Conservation (phyloP, 1,140 invertebrate species). For the Ips nitidus region DNA sequence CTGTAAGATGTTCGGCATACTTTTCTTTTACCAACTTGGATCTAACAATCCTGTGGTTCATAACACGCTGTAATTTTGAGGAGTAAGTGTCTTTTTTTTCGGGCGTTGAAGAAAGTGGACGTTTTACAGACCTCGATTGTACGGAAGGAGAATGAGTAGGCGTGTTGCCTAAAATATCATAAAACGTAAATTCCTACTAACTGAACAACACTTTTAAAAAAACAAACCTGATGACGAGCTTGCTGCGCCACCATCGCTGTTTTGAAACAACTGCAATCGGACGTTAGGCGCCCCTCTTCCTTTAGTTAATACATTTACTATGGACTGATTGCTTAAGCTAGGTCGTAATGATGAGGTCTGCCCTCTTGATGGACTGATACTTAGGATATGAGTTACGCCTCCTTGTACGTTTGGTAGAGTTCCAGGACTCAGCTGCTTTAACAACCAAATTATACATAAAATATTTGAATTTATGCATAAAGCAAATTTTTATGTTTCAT, state of each 20-base stretch:
- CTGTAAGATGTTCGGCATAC: constrained; percentile 79
- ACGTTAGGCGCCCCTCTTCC: constrained; percentile 42
- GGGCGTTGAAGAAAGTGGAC: constrained; percentile 42
- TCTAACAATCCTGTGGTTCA: constrained; percentile 49
- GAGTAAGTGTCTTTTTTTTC: constrained; percentile 49
- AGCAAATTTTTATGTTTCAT: background rate
- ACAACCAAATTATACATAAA: constrained; percentile 4
- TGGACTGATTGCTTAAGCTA: constrained; percentile 50
- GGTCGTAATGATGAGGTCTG: constrained; percentile 45
- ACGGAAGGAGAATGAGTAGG: constrained; percentile 48
- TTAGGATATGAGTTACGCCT: constrained; percentile 49
- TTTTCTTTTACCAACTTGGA: constrained; percentile 53
- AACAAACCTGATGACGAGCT: constrained; percentile 14
- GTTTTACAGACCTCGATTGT: constrained; percentile 46
- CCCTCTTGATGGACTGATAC: constrained; percentile 46
- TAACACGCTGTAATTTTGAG: constrained; percentile 48
- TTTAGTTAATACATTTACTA: constrained; percentile 50
- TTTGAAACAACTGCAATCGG: constrained; percentile 45
- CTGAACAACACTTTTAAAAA: background rate
- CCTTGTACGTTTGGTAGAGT: constrained; percentile 36
- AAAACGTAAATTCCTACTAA: background rate
- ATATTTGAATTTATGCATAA: background rate
- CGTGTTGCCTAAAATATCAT: constrained; percentile 35
- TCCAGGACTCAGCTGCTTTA: constrained; percentile 43
- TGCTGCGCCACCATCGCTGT: constrained; percentile 18